phyloP scores from a whole-genome alignment of 1,140 invertebrate genomes.

The Formica selysi region DNA sequence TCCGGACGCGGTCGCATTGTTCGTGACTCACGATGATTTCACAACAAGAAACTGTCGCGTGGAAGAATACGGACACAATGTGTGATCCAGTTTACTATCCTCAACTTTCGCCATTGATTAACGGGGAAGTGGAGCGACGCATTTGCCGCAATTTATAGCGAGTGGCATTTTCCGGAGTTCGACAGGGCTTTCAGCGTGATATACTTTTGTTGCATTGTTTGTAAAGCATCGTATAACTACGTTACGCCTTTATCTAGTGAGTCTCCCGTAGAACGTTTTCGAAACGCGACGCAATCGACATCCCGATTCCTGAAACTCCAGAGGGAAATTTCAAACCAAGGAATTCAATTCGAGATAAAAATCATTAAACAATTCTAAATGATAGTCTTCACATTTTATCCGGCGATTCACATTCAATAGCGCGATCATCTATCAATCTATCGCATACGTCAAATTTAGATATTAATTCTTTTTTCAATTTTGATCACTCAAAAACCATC shows the following conservation, averaged over 20 bases:
- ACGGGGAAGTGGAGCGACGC: constrained; percentile 39
- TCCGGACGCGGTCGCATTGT: constrained; percentile 1
- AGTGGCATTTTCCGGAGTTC: constrained; percentile 53
- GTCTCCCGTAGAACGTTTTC: constrained; percentile 26
- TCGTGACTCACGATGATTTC: constrained; percentile 46
- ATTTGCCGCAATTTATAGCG: constrained; percentile 58
- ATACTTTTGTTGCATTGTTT: constrained; percentile 40
- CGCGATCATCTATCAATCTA: background rate
- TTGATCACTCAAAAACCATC: background rate
- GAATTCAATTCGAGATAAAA: background rate
- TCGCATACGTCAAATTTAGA: background rate
- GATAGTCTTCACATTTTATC: background rate
- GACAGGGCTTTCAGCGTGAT: constrained; percentile 44
- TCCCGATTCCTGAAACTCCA: too few relatives aligned
- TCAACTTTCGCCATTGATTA: constrained; percentile 58
- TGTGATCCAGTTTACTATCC: constrained; percentile 37
- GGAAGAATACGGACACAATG: constrained; percentile 45
- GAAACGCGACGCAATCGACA: background rate
- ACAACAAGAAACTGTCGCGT: constrained; percentile 35
- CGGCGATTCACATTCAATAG: background rate
- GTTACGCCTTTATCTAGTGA: constrained; percentile 42
- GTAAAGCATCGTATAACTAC: constrained; percentile 32
- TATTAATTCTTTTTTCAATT: background rate
- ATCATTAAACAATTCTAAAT: background rate
- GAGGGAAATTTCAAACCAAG: background rate